Base-by-base conservation (phyloP, 2,888 invertebrate species). In the Subacronicta megacephala region DNA sequence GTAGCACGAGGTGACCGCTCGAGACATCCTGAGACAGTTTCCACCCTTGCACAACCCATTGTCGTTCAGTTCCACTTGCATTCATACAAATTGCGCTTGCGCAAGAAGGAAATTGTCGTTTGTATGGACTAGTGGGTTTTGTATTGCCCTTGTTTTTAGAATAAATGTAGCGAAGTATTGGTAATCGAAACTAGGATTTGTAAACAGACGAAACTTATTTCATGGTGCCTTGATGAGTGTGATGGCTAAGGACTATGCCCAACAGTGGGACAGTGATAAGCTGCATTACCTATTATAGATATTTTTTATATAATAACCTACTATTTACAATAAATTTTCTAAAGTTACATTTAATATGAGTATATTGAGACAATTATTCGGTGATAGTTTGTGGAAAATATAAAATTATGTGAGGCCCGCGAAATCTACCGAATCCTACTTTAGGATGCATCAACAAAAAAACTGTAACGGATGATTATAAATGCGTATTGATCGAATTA, bases 401-500 rank as follows among this genome's bases (percentile, higher is more conserved):
- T 29, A 17, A 35, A 49, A 15, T 49, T 2, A 9, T 44, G 16
- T 46, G 41, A 31, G 37, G 47, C 47, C 58, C 53, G 64, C 41
- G 61, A 72, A 58, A 57, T 47, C 41, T 18, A 36, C 35, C 12
- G 33, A 62, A 72, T 52, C 43, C 49, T 50, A 40, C 61, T 66
- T 59, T 54, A 63, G 23, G 60, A 68, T 56, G 61, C 50, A 60
- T 44, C 51, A 53, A 43, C 62, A 75, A 74, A 75, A 26, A 78
- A 76, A 72, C 55, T 69, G 63, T 72, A 77, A 75, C 77, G 77
- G 78, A 81, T 75, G 77, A 88, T 68, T 63, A 75, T n/a, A n/a
- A n/a, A n/a, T 83, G 84, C 87, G 85, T 87, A 84, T 57, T 83
- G 90, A 88, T 89, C 89, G 90, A 90, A 73, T 91, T 91, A 90